phyloP scores from a whole-genome alignment of 2,113 vertebrate species.

The Perccottus glenii region DNA sequence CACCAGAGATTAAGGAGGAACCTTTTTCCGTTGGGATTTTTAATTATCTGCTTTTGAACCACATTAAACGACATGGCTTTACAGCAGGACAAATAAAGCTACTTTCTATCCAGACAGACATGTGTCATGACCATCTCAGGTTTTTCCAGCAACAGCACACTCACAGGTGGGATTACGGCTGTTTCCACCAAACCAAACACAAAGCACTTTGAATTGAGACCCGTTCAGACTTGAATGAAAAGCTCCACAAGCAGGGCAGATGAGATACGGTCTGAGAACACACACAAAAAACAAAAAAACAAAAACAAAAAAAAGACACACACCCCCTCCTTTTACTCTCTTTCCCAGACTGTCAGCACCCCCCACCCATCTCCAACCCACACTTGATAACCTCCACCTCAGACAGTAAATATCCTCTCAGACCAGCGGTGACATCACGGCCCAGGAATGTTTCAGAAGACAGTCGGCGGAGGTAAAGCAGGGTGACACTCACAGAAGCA shows the following conservation, averaged over 20 bases:
- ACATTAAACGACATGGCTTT: background rate
- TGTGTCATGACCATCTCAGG: constrained; percentile 29
- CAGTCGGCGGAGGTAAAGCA: constrained; percentile 3
- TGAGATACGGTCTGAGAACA: constrained; percentile 50
- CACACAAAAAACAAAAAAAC: constrained; percentile 34
- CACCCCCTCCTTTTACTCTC: background rate
- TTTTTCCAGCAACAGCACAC: constrained; percentile 22
- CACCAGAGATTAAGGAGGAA: constrained; percentile 26
- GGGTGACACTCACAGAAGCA: background rate
- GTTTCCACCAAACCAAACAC: constrained; percentile 11
- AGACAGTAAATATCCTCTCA: constrained; percentile 63
- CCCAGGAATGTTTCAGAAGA: constrained; percentile 59
- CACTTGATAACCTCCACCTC: constrained; percentile 60
- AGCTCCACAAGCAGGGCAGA: constrained; percentile 40
- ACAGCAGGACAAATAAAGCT: background rate
- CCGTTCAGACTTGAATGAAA: constrained; percentile 62
- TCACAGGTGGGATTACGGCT: constrained; percentile 50
- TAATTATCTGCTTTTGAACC: background rate
- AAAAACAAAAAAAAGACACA: constrained; percentile 20
- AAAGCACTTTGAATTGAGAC: constrained; percentile 20
- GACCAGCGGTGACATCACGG: constrained; percentile 64
- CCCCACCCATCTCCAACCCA: constrained; percentile 28
- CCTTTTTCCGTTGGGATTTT: constrained; percentile 6
- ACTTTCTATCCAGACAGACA: constrained; percentile 18
- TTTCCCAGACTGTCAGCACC: constrained; percentile 6